These are phyloP conservation scores for Rambutsinella grinnellia DNA, from an alignment of 2,888 invertebrate genomes.

Conservation along the genomic window DNA sequence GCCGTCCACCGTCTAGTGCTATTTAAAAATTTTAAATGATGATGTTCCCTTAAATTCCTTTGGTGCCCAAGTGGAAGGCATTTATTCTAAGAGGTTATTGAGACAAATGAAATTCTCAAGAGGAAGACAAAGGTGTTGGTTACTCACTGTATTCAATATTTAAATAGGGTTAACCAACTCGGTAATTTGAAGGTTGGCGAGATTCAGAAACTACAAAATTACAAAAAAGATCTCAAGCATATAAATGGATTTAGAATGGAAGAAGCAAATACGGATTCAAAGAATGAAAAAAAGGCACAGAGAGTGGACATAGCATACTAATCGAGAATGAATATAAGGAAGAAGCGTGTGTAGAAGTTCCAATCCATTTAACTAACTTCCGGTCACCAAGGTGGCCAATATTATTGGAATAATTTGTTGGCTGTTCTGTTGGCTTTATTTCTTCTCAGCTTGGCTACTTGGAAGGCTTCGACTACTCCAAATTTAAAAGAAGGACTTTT, in stretches of 20 bases:
- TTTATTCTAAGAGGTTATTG: slow-evolving; percentile 94
- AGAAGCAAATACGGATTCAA: no score
- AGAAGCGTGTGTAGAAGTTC: slow-evolving; percentile 90
- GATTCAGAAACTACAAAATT: slow-evolving; percentile 91
- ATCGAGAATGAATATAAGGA: slow-evolving; percentile 92
- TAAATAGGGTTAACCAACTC: slow-evolving; percentile 91
- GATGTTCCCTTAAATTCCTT: slow-evolving; percentile 97
- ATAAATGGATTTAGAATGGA: slow-evolving; percentile 77
- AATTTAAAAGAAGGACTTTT: slow-evolving; percentile 81
- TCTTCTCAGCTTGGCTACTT: slow-evolving; percentile 72
- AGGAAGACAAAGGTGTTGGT: slow-evolving; percentile 86
- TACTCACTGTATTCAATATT: slow-evolving; percentile 93
- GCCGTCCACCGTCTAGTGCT: no score
- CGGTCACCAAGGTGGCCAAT: slow-evolving; percentile 84
- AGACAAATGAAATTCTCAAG: slow-evolving; percentile 76
- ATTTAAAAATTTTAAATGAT: no score
- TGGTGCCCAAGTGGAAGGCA: slow-evolving; percentile 98
- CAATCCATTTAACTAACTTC: slow-evolving; percentile 90
- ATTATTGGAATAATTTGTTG: slow-evolving; percentile 81
- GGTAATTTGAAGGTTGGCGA: slow-evolving; percentile 88
- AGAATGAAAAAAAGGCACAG: slow-evolving; percentile 24
- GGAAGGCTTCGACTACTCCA: slow-evolving; percentile 76
- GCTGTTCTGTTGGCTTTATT: slow-evolving; percentile 65
- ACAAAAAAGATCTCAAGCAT: slow-evolving; percentile 86
- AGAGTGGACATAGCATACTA: slow-evolving; percentile 73